Evolutionary conservation across 2,888 invertebrate species (phyloP).

Genomic region (Nomada lathburiana): DNA sequence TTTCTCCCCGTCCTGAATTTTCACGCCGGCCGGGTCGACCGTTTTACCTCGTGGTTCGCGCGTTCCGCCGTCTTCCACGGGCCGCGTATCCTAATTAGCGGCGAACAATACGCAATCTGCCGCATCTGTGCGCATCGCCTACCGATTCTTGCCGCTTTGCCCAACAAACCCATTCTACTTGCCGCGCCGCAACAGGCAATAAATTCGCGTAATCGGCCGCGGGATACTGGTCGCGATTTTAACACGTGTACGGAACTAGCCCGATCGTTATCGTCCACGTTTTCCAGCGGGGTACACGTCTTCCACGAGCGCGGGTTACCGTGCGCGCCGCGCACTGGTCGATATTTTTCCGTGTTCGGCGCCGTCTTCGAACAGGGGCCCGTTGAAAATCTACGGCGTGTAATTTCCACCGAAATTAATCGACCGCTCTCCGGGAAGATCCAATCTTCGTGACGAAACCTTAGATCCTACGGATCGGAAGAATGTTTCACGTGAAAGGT

Average conservation of each 20-base stretch:
- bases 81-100: constrained; percentile 50
- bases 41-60: neutral
- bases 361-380: too few relatives aligned
- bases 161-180: constrained; percentile 57
- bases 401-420: too few relatives aligned
- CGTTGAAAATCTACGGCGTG: too few relatives aligned
- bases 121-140: constrained; percentile 46
- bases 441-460: constrained; percentile 1
- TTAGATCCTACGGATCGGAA: neutral
- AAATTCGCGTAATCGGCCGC: constrained; percentile 42
- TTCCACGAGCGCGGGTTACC: neutral
- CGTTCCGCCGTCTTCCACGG: constrained; percentile 29
- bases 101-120: constrained; percentile 59
- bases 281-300: constrained; percentile 13
- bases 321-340: neutral
- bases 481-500: neutral
- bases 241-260: constrained; percentile 53
- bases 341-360: constrained; percentile 5
- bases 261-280: constrained; percentile 43
- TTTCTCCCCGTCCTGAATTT: neutral
- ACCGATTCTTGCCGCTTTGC: constrained; percentile 53
- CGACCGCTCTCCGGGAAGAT: too few relatives aligned
- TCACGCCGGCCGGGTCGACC: constrained; percentile 4
- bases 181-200: constrained; percentile 33
- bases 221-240: constrained; percentile 21